phyloP scores from a whole-genome alignment of 30 jellyfish, hydroid and myxozoan genomes.

The Rhopilema esculentum region DNA sequence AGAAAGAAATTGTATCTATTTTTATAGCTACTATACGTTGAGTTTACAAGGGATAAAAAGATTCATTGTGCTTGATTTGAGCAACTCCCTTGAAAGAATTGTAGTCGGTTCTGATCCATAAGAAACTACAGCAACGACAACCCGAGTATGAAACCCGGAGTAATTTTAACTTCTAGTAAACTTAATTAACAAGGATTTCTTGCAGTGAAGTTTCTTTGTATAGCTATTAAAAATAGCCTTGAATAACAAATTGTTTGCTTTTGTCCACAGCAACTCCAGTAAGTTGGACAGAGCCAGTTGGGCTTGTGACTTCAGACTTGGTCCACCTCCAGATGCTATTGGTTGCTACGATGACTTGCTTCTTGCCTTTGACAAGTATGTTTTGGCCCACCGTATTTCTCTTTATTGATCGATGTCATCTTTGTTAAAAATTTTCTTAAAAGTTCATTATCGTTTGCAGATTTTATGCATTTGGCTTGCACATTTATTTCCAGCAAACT shows the following conservation, averaged over 20 bases:
- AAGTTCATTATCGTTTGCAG: neutral
- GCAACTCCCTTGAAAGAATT: no score
- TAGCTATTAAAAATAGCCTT: neutral
- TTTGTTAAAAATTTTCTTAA: neutral
- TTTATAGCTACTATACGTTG: no score
- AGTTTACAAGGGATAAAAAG: no score
- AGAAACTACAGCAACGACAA: no score
- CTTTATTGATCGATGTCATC: neutral
- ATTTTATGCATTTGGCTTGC: neutral
- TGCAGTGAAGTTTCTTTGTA: neutral
- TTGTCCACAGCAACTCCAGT: conserved; percentile 30
- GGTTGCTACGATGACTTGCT: conserved; percentile 85
- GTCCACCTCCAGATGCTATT: conserved; percentile 79
- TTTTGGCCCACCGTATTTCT: neutral
- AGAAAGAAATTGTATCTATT: no score
- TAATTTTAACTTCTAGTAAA: no score
- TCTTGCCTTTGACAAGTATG: conserved; percentile 77
- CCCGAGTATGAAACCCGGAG: no score
- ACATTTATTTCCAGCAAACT: no score
- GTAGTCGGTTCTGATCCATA: no score
- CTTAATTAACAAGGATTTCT: no score
- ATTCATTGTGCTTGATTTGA: no score
- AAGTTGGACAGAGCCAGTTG: conserved; percentile 73
- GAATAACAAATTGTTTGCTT: neutral
- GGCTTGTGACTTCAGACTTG: conserved; percentile 85